phyloP scores from a whole-genome alignment of 2,888 invertebrate genomes.

The Hipparchia semele region DNA sequence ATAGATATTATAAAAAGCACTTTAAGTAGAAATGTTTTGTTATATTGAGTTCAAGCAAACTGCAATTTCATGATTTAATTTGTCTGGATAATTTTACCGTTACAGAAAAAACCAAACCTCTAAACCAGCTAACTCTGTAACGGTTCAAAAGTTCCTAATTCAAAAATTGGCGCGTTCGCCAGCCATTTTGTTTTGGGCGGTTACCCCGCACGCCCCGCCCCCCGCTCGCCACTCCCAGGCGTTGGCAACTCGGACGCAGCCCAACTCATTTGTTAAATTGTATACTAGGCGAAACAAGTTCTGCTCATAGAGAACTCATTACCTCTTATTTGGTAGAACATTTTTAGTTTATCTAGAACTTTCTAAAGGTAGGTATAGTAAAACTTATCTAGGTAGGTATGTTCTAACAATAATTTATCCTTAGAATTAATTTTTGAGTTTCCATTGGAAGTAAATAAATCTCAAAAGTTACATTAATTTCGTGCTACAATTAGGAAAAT shows the following conservation, averaged over 20 bases:
- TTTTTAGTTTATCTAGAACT: background rate
- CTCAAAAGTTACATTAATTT: no score
- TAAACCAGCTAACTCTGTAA: slow-evolving; percentile 4
- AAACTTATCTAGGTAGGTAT: no score
- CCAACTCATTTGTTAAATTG: slow-evolving; percentile 80
- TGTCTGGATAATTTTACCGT: background rate
- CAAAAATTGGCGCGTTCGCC: slow-evolving; percentile 83
- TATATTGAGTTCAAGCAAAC: background rate
- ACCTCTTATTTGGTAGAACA: slow-evolving; percentile 10
- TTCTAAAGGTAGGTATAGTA: background rate
- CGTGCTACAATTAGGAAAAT: no score
- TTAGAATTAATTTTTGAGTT: no score
- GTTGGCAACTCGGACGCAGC: slow-evolving; percentile 78
- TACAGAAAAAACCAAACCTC: background rate
- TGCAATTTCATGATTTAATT: background rate
- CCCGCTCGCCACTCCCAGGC: slow-evolving; percentile 73
- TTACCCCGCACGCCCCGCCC: slow-evolving; percentile 79
- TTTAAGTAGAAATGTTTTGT: no score
- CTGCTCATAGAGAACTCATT: slow-evolving; percentile 17
- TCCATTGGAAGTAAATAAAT: no score
- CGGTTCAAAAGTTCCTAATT: slow-evolving; percentile 54
- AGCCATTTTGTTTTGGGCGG: slow-evolving; percentile 85
- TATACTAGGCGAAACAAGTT: slow-evolving; percentile 70
- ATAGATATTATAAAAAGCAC: background rate
- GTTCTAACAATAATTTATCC: no score